phyloP scores from a whole-genome alignment of 2,113 vertebrate genomes.

The Urocynchramus pylzowi region DNA sequence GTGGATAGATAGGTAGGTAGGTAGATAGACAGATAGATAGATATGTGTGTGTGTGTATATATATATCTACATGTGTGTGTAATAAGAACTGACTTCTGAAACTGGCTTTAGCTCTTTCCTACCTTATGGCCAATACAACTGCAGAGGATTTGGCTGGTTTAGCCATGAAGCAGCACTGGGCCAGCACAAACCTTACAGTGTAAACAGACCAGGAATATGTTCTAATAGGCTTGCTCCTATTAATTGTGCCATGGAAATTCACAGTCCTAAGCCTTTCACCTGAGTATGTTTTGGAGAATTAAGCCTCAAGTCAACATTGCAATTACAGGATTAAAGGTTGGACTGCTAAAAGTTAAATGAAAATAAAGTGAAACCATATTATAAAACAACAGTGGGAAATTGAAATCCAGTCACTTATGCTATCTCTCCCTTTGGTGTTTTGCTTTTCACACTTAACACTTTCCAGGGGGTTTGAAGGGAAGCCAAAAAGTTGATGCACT shows the following conservation, averaged over 20 bases:
- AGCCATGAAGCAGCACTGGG: background rate
- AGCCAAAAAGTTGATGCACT: background rate
- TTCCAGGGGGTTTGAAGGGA: background rate
- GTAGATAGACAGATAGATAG: background rate
- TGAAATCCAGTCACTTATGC: background rate
- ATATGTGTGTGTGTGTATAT: background rate
- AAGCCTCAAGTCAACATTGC: background rate
- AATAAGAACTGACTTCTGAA: background rate
- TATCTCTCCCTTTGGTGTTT: background rate
- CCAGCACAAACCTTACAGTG: background rate
- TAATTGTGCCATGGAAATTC: background rate
- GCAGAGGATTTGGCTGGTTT: background rate
- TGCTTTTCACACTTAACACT: background rate
- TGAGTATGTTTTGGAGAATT: background rate
- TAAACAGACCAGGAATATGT: background rate
- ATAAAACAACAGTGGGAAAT: background rate
- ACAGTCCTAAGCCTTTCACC: background rate
- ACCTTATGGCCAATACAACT: background rate
- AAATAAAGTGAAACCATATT: background rate
- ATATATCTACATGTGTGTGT: accelerated
- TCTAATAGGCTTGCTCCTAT: background rate
- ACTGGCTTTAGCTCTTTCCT: background rate
- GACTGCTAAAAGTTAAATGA: background rate
- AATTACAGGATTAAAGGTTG: background rate
- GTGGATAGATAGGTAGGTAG: background rate